phyloP scores from a whole-genome alignment of 2,113 vertebrate species.

The Scartelaos histophorus region DNA sequence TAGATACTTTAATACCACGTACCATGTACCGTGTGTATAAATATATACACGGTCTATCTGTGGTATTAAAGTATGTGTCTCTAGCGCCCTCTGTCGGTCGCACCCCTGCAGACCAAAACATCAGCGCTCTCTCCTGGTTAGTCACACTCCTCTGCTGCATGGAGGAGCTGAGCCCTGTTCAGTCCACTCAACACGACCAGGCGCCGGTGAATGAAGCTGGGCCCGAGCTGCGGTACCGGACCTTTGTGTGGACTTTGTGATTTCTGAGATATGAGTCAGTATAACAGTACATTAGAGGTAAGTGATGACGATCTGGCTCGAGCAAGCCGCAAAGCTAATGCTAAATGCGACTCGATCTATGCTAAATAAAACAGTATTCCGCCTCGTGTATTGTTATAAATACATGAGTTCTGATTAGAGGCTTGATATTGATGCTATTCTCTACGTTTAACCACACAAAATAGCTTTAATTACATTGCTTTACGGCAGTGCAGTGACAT shows the following conservation, averaged over 20 bases:
- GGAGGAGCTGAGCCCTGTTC: constrained; percentile 12
- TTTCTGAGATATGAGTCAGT: constrained; percentile 59
- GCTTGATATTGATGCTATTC: background rate
- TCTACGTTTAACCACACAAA: no score
- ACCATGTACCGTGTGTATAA: no score
- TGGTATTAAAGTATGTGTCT: no score
- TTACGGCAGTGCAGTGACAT: constrained; percentile 37
- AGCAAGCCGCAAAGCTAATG: constrained; percentile 30
- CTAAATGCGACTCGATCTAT: constrained; percentile 16
- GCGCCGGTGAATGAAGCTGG: background rate
- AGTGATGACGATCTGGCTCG: constrained; percentile 8
- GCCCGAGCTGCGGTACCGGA: background rate
- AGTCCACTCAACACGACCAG: background rate
- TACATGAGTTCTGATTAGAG: background rate
- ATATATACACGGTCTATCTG: no score
- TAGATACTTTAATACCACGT: no score
- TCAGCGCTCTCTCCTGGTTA: constrained; percentile 4
- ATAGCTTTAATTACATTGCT: background rate
- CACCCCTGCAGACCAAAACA: constrained; percentile 18
- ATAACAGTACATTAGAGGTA: constrained; percentile 49
- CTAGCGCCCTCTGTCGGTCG: constrained; percentile 20
- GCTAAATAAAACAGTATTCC: constrained; percentile 1
- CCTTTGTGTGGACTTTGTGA: background rate
- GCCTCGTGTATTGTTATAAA: constrained; percentile 23
- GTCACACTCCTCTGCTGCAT: constrained; percentile 23